Base-by-base conservation (phyloP, 2,113 vertebrate genomes). In the Scolopax mira region DNA sequence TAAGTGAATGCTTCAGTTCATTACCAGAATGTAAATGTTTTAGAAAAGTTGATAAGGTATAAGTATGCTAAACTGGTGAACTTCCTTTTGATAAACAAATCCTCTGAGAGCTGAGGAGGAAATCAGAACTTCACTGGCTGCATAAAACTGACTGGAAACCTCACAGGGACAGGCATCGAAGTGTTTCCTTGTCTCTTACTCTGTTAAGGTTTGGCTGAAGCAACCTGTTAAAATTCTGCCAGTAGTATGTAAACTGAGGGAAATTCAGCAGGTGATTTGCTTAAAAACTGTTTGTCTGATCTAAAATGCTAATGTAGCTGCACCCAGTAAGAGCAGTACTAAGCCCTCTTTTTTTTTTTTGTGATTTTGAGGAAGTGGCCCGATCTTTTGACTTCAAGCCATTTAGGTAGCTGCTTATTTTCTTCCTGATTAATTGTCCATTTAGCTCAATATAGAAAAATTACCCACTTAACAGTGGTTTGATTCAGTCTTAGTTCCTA, bases 1-100 rank as follows among this genome's bases (percentile, higher is more conserved):
- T 99, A 97, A 97, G 96, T 97, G 75, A 93, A 70, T 66, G n/a
- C 61, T 94, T 93, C 55, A 18, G 5, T 3, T 79, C 30, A 55
- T 81, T 71, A 48, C 33, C 14, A 71, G 18, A 81, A 64, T 39
- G 12, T 78, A 71, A 86, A 88, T 77, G 51, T 31, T 89, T 79
- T 79, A 17, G 35, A 27, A 39, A 60, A 82, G 30, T 57, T 55
- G 55, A 7, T 89, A 75, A 88, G 27, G 24, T 89, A 11, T 79
- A 72, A 85, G 27, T 35, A 52, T 65, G n/a, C 19, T 44, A 42
- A 73, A 42, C 37, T 71, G 33, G 10, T 62, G 51, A 71, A 33
- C 37, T 77, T 69, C 19, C 22, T 60, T 42, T 62, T 49, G 67
- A 58, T 46, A 78, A 77, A 60, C 13, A 62, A 71, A 19, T 66